These are phyloP conservation scores for Cranoglanis bouderius DNA, from an alignment of 2,113 vertebrate genomes.

Conservation along the genomic window DNA sequence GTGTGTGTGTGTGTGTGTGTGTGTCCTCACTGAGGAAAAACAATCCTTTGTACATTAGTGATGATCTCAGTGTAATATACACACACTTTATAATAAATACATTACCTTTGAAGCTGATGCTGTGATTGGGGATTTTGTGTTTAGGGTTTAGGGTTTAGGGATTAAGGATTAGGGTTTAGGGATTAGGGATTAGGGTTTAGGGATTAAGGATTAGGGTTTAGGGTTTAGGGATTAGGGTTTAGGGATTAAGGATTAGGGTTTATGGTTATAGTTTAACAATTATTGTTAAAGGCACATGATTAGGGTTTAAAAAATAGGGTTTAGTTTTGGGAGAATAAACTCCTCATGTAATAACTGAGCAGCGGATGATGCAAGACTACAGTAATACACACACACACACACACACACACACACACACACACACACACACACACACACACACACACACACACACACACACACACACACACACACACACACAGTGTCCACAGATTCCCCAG, in stretches of 20 bases:
- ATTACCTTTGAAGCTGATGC: background rate
- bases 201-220: background rate
- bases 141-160: background rate
- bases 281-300: background rate
- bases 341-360: background rate
- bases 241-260: background rate
- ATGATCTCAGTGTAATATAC: background rate
- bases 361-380: slow-evolving; percentile 4
- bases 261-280: background rate
- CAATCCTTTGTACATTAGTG: background rate
- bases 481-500: background rate
- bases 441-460: background rate
- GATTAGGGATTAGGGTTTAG: background rate
- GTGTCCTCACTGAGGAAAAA: background rate
- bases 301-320: background rate
- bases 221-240: background rate
- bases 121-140: no score
- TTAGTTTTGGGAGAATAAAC: background rate
- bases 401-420: background rate
- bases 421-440: background rate
- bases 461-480: background rate
- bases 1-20: background rate
- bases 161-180: background rate
- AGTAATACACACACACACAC: background rate
- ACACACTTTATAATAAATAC: background rate